Evolutionary conservation across 2,888 invertebrate species (phyloP).

Genomic region (Metellina segmentata): DNA sequence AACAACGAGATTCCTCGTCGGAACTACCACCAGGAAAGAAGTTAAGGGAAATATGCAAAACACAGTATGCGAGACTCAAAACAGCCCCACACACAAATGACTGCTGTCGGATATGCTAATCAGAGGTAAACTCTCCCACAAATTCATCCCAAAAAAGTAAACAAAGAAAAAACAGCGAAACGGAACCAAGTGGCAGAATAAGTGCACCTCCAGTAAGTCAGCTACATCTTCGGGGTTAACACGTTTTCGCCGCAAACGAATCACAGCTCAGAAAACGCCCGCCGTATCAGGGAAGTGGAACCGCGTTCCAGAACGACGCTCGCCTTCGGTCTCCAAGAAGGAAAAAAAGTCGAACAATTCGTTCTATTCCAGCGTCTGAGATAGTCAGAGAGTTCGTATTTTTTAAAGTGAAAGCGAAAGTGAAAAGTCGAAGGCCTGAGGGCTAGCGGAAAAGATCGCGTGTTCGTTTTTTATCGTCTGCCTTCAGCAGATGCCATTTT

Average conservation of each 20-base stretch:
- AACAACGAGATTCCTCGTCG: too few species aligned
- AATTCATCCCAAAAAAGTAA: background rate
- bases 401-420: constrained; percentile 61
- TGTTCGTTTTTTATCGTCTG: constrained; percentile 53
- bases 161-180: background rate
- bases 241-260: constrained; percentile 46
- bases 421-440: constrained; percentile 54
- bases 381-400: constrained; percentile 37
- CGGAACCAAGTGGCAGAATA: background rate
- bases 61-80: too few species aligned
- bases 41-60: too few species aligned
- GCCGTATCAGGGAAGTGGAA: constrained; percentile 64
- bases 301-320: constrained; percentile 50
- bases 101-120: background rate
- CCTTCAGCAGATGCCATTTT: constrained; percentile 41
- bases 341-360: constrained; percentile 32
- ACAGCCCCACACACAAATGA: background rate
- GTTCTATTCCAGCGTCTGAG: background rate
- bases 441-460: constrained; percentile 51
- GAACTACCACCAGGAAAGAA: too few species aligned
- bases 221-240: constrained; percentile 40
- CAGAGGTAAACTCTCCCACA: background rate
- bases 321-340: constrained; percentile 40
- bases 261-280: constrained; percentile 43
- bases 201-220: background rate